Conservation (phyloP, 2,888 invertebrate species). For the Caenorhabditis sp. region DNA sequence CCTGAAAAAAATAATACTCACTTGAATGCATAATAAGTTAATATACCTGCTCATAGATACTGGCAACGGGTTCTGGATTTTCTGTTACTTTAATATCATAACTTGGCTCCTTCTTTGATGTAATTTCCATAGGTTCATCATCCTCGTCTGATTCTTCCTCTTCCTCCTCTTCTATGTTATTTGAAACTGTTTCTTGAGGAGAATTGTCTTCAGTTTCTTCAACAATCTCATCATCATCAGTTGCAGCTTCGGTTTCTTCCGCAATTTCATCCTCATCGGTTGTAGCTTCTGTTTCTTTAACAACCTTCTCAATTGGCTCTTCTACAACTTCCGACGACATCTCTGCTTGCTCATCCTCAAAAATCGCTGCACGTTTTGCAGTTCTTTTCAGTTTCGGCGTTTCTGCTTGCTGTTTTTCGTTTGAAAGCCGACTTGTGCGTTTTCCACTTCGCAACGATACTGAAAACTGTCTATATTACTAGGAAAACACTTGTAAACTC, state of each 20-base stretch:
- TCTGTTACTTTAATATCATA: slow-evolving; percentile 8
- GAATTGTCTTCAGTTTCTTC: neutral
- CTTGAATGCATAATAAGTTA: too few species aligned
- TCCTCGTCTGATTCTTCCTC: slow-evolving; percentile 5
- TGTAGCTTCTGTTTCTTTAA: neutral
- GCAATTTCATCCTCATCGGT: neutral
- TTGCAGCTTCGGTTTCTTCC: neutral
- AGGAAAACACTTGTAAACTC: too few species aligned
- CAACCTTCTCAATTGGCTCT: neutral
- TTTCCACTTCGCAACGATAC: slow-evolving; percentile 4
- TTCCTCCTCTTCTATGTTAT: neutral
- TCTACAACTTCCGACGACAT: neutral
- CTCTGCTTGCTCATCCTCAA: neutral
- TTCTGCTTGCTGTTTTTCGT: neutral
- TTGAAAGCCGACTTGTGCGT: neutral
- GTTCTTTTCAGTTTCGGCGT: slow-evolving; percentile 4
- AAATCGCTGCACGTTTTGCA: neutral
- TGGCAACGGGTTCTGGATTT: neutral
- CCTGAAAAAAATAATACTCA: too few species aligned
- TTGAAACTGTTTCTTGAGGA: neutral
- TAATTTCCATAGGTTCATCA: slow-evolving; percentile 14
- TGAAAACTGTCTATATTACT: neutral
- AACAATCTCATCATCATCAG: neutral
- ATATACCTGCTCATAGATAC: slow-evolving; percentile 17
- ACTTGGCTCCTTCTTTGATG: slow-evolving; percentile 2